A percentile compares a stretch with the other conserved stretches of the same genome.
Conservation (phyloP, 2,797 vertebrate genomes). For the Miichthys miiuy region DNA sequence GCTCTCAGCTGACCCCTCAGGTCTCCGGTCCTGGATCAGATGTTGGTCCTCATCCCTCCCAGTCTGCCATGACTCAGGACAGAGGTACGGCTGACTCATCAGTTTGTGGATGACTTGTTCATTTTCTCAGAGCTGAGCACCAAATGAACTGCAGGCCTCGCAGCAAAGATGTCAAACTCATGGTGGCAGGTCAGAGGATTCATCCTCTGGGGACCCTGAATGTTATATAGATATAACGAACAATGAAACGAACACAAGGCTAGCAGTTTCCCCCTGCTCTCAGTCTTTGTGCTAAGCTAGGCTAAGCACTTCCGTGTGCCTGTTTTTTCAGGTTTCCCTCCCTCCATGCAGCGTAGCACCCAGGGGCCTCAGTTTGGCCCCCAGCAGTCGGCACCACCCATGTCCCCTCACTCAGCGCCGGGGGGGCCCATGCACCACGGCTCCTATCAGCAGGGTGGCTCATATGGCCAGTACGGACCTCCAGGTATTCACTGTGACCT, state of each 20-base stretch:
- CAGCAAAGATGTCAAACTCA: too few species aligned
- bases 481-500: conserved; percentile 83
- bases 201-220: neutral
- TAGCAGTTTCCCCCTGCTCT: conserved; percentile 7
- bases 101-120: neutral
- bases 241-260: neutral
- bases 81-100: conserved; percentile 86
- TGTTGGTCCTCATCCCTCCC: conserved; percentile 90
- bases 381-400: conserved; percentile 90
- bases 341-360: conserved; percentile 89
- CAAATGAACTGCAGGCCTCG: neutral
- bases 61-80: conserved; percentile 94
- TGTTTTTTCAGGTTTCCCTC: conserved; percentile 84
- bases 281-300: conserved; percentile 19
- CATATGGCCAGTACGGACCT: conserved; percentile 92
- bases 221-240: neutral
- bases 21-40: conserved; percentile 91
- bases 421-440: conserved; percentile 79
- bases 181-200: too few species aligned
- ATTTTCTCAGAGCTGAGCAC: neutral
- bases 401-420: conserved; percentile 91
- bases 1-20: conserved; percentile 91
- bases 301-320: neutral
- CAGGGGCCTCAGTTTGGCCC: conserved; percentile 90
- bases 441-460: conserved; percentile 91